A percentile compares a stretch with the other conserved stretches of the same genome.
phyloP scores from a whole-genome alignment of 2,113 vertebrate species.

The Seriola dumerili region DNA sequence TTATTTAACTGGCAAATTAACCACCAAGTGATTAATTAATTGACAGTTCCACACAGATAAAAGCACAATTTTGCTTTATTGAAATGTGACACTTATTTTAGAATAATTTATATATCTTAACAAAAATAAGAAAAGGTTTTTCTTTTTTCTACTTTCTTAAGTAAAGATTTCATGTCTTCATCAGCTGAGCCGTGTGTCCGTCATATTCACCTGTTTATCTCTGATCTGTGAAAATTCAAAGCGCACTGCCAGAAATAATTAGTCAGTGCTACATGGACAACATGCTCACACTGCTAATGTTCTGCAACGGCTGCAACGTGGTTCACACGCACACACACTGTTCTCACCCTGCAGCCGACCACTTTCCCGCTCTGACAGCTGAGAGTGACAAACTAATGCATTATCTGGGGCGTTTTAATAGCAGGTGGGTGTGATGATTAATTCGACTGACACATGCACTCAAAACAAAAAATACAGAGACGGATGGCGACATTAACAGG shows the following conservation, averaged over 20 bases:
- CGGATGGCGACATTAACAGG: background rate
- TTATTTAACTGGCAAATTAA: no score
- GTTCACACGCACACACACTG: background rate
- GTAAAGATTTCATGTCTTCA: background rate
- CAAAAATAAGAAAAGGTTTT: background rate
- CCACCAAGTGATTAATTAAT: no score
- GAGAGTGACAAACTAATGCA: constrained; percentile 3
- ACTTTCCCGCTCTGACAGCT: background rate
- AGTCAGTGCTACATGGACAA: background rate
- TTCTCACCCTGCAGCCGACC: background rate
- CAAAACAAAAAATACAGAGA: background rate
- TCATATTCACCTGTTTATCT: background rate
- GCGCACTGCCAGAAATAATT: constrained; percentile 40
- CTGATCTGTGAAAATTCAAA: constrained; percentile 42
- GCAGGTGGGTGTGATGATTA: background rate
- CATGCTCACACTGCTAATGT: background rate
- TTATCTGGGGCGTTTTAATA: background rate
- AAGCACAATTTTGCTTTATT: no score
- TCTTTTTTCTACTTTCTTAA: background rate
- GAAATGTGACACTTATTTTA: no score
- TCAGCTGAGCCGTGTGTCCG: background rate
- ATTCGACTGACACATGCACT: background rate
- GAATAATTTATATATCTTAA: no score
- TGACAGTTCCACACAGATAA: no score
- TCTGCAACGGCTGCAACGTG: background rate